These are phyloP conservation scores for Amphibalanus amphitrite DNA, from an alignment of 1,140 invertebrate genomes.

Conservation along the genomic window DNA sequence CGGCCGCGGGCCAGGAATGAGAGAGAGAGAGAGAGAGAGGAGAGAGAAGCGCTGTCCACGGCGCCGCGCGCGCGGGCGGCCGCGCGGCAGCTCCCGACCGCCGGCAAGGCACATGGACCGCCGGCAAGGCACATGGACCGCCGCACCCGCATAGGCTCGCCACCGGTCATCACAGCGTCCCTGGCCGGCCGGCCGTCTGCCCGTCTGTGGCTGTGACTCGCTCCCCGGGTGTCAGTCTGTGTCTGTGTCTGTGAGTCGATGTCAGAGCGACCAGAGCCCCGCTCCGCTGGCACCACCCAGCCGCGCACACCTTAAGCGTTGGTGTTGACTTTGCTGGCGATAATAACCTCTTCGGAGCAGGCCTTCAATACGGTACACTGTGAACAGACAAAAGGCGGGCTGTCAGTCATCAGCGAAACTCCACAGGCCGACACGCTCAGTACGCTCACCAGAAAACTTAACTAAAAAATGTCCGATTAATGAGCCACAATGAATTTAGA, in stretches of 20 bases:
- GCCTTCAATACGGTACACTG: slow-evolving; percentile 3
- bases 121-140: background rate
- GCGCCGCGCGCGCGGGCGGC: too few species aligned
- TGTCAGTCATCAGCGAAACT: background rate
- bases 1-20: background rate
- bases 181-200: too few species aligned
- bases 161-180: background rate
- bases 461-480: too few species aligned
- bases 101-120: background rate
- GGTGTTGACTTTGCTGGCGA: background rate
- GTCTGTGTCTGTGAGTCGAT: too few species aligned
- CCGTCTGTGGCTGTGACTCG: too few species aligned
- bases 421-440: too few species aligned
- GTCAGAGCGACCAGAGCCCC: too few species aligned
- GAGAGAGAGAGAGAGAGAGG: background rate
- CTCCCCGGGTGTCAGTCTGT: too few species aligned
- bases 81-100: background rate
- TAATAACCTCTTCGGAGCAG: background rate
- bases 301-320: background rate
- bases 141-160: background rate
- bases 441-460: too few species aligned
- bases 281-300: background rate
- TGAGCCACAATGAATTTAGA: too few species aligned
- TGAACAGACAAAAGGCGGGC: background rate
- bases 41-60: background rate